Base-by-base conservation (phyloP, 2,888 invertebrate genomes). In the Corythucha ciliata region DNA sequence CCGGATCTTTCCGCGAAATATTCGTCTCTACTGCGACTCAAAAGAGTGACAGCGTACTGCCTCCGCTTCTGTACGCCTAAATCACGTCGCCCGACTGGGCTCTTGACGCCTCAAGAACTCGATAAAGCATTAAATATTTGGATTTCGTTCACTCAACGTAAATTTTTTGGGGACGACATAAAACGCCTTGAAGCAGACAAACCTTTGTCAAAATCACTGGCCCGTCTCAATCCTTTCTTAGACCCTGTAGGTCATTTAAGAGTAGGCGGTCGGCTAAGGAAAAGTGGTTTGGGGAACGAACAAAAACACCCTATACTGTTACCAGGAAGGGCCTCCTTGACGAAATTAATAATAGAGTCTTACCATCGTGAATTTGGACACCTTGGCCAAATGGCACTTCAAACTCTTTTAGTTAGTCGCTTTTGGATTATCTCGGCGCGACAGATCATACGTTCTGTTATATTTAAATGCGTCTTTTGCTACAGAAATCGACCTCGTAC, bases 201-300 rank as follows among this genome's bases (percentile, higher is more conserved):
- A 4, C 12, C 7, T 7, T 3, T 32, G 4, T 16, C 20, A 4
- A 4, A 8, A 7, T 29, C 20, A 8, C 22, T 48, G 7, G 5
- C 32, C 7, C 8, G 21, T n/a, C 33, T 55, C 3, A 22, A 21
- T 10, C 55, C 54, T 5, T 57, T 55, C 26, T 18, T 57, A 10
- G 52, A 56, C 12, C 8, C 22, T 20, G n/a, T 45, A 3, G 48
- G 53, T 12, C 3, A 55, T 2, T 10, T 57, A 8, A 33, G 57
- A 5, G 58, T 58, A n/a, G 58, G 58, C n/a, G 58, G 58, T 8
- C 29, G 56, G 3, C 20, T 56, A 3, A 40, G 14, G 3, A 29
- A 55, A 8, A 16, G 51, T 12, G 10, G 18, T 2, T 5, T 54
- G 4, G 18, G 29, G 1, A 34, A 16, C 27, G 34, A 49, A 14